phyloP scores from a whole-genome alignment of 2,113 vertebrate genomes.

The Vulpes ferrilata region DNA sequence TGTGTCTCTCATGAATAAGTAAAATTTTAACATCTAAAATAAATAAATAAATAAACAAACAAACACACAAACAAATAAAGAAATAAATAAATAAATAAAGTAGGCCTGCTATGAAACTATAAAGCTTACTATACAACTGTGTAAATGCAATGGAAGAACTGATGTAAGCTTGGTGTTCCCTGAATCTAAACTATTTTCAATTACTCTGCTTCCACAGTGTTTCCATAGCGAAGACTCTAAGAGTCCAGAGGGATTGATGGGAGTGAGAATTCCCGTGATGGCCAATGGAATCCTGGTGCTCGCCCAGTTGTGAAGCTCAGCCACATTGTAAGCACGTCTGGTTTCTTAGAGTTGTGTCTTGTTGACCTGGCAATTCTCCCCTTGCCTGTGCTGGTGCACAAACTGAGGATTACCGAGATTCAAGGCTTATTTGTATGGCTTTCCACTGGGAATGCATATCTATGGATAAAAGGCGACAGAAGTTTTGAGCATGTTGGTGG shows the following conservation, averaged over 20 bases:
- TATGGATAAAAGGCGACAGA: not conserved
- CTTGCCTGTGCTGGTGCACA: not conserved
- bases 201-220: slow-evolving; percentile 32
- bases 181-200: not conserved
- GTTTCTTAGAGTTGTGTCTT: not conserved
- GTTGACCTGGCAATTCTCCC: not conserved
- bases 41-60: too few species aligned
- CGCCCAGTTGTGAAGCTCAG: slow-evolving; percentile 89
- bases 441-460: not conserved
- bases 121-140: not conserved
- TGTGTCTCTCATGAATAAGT: too few species aligned
- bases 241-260: slow-evolving; percentile 81
- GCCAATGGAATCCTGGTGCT: slow-evolving; percentile 88
- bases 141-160: not conserved
- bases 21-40: too few species aligned
- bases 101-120: not conserved
- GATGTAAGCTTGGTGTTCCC: not conserved
- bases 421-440: not conserved
- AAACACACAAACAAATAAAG: too few species aligned
- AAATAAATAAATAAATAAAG: too few species aligned
- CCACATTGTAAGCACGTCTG: slow-evolving; percentile 84
- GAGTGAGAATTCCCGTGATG: slow-evolving; percentile 87
- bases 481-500: not conserved
- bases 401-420: not conserved
- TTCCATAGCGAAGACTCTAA: slow-evolving; percentile 88